Evolutionary conservation across 2,888 invertebrate species (phyloP).

Genomic region (Nephrotoma guestfalica): DNA sequence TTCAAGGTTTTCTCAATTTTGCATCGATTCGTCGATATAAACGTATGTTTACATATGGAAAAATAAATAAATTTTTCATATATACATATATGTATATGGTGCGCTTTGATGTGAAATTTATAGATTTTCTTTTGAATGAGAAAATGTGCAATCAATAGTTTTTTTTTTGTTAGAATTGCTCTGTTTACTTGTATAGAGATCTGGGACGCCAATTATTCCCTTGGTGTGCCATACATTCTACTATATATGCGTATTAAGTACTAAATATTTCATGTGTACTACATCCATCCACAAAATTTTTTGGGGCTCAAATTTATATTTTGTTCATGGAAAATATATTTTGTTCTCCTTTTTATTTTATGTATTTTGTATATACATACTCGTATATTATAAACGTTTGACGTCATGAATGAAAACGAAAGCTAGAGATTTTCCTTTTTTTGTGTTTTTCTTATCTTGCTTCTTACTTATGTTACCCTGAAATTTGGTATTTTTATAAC

Average conservation of each 20-base stretch:
- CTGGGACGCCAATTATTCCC: not conserved
- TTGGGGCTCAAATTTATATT: not conserved
- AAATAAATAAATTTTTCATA: not conserved
- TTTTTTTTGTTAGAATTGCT: not conserved
- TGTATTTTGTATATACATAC: not conserved
- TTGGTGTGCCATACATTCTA: not conserved
- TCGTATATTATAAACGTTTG: not conserved
- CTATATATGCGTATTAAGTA: not conserved
- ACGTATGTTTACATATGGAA: not conserved
- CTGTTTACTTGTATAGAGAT: not conserved
- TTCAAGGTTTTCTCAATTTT: not conserved
- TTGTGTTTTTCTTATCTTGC: not conserved
- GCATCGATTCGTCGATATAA: not conserved
- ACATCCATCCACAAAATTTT: not conserved
- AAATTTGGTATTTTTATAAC: not conserved
- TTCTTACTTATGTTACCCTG: not conserved
- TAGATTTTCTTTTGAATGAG: not conserved
- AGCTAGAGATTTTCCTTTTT: not conserved
- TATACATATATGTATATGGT: no score
- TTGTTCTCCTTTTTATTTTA: not conserved
- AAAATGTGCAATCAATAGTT: not conserved
- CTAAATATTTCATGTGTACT: not conserved
- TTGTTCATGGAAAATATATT: no score
- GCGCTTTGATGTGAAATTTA: not conserved
- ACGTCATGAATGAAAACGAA: not conserved